Conservation (phyloP, 2,888 invertebrate species). For the Aphodius sticticus region DNA sequence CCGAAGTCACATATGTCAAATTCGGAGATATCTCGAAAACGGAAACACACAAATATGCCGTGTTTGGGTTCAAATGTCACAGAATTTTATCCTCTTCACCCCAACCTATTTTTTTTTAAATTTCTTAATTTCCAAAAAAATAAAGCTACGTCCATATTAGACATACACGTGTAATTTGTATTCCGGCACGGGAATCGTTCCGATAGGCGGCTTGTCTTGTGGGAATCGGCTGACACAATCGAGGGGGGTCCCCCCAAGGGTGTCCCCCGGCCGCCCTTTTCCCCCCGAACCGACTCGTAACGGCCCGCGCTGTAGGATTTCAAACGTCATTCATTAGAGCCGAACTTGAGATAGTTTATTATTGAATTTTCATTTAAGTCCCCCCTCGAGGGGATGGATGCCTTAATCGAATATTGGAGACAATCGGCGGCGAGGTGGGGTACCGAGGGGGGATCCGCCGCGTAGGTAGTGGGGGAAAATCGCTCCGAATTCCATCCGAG, state of each 20-base stretch:
- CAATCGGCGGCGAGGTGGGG: not conserved
- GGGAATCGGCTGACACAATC: constrained; percentile 13
- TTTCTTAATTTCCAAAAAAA: not conserved
- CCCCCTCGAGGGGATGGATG: constrained; percentile 1
- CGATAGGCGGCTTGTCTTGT: not conserved
- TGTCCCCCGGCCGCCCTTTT: not conserved
- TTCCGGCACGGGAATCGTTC: not conserved
- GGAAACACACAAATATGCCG: not conserved
- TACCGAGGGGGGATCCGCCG: not conserved
- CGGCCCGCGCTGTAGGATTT: constrained; percentile 14
- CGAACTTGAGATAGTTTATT: constrained; percentile 57
- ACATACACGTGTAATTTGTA: not conserved
- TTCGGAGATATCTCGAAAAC: not conserved
- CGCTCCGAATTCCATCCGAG: not conserved
- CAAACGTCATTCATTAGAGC: constrained; percentile 22
- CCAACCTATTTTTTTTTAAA: not conserved
- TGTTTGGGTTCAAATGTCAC: constrained; percentile 18
- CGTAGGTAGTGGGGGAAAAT: not conserved
- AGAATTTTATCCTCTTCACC: not conserved
- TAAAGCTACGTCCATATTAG: not conserved
- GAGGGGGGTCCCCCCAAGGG: constrained; percentile 6
- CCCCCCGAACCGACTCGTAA: not conserved
- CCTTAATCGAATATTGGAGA: constrained; percentile 4
- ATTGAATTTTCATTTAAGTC: constrained; percentile 52
- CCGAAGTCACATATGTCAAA: not conserved